These are phyloP conservation scores for Vanacampus margaritifer DNA, from an alignment of 2,113 vertebrate species.

Conservation along the genomic window DNA sequence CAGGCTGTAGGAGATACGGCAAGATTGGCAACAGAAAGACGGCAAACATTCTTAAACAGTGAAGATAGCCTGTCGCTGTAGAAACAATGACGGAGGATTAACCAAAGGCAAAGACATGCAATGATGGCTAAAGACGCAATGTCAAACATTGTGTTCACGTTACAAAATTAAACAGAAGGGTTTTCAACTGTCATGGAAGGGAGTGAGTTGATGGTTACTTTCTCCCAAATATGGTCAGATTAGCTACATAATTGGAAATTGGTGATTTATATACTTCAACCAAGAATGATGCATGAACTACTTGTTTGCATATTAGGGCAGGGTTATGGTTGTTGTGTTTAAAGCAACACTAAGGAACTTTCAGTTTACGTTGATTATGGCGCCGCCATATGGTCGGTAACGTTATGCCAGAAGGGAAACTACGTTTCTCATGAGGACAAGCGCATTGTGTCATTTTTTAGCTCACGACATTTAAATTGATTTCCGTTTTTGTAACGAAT, in stretches of 20 bases:
- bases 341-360: too few species aligned
- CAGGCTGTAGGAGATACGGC: conserved; percentile 2
- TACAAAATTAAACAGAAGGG: neutral
- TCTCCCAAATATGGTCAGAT: neutral
- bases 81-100: conserved; percentile 3
- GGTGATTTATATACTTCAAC: neutral
- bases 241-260: neutral
- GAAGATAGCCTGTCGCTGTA: conserved; percentile 16
- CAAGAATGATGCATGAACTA: neutral
- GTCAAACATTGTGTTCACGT: conserved; percentile 6
- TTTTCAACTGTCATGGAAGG: neutral
- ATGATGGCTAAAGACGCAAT: conserved; percentile 4
- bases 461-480: too few species aligned
- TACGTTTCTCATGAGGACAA: too few species aligned
- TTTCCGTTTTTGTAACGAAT: too few species aligned
- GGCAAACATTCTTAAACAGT: neutral
- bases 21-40: conserved; percentile 3
- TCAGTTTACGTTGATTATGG: too few species aligned
- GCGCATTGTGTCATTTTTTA: too few species aligned
- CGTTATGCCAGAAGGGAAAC: too few species aligned
- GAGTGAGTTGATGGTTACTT: neutral
- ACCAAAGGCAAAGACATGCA: conserved; percentile 8
- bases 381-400: too few species aligned
- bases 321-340: neutral
- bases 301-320: too few species aligned